Evolutionary conservation across 2,113 vertebrate genomes (phyloP), one percentile per base, ranked within the genome.

Genomic region (Ictalurus furcatus): DNA sequence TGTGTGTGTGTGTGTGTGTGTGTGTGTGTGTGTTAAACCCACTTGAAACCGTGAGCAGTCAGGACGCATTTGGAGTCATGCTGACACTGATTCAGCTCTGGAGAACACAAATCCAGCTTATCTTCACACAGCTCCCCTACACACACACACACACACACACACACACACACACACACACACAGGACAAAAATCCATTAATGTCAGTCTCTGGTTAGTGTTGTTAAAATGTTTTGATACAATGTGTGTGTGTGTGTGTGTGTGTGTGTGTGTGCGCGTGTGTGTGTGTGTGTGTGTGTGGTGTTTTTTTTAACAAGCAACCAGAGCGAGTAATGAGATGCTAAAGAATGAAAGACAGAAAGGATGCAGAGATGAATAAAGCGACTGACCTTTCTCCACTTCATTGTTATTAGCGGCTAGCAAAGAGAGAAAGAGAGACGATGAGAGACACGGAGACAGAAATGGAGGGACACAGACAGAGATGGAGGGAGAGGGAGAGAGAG

Each of bases 331-430:
- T 78, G 71, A 79, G 21, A 61, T 61, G 44, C 83, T 56, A 28
- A 69, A 76, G 56, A 69, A 83, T 83, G 30, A 81, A 16, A 69
- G 30, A 89, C 48, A 89, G 30, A 69, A 30, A 87, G 87, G 56
- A 52, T 28, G 81, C 37, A 63, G 40, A 61, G 74, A 74, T 71
- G 83, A 85, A 87, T 52, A 89, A 90, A 89, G 95, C 96, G 93
- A 99, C 98, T 99, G 96, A 99, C 98, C 98, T 99, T 98, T 98
- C 96, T 99, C 98, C 98, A 99, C 98, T 97, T 99, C 98, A 99
- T 99, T 99, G 97, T 98, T 98, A 97, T 97, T 98, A 97, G 98
- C 98, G 97, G 98, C 96, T 97, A 96, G 97, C 95, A 83, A 76
- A 54, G 79, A 82, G 19, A 88, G 76, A 87, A 17, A 89, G 54